Conservation (phyloP, 2,888 invertebrate genomes). For the Drosophila ustulata region DNA sequence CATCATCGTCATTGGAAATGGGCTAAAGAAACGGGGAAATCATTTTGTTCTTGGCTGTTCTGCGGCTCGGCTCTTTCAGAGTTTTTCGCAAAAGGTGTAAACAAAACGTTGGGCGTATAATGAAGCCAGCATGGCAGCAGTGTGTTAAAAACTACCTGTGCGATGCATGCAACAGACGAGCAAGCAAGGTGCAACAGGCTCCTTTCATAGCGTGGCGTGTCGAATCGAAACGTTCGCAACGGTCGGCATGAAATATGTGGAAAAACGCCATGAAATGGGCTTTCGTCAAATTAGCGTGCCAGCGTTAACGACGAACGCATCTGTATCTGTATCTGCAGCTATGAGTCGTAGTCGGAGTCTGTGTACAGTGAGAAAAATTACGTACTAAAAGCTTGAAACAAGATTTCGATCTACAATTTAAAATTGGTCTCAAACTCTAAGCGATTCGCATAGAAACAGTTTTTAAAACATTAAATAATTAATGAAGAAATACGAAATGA, state of each 20-base stretch:
- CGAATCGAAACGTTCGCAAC: slow-evolving; percentile 33
- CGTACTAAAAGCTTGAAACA: too few relatives aligned
- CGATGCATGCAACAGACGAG: slow-evolving; percentile 20
- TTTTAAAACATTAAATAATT: too few relatives aligned
- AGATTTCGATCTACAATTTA: too few relatives aligned
- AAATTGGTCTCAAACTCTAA: too few relatives aligned
- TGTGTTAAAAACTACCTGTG: slow-evolving; percentile 78
- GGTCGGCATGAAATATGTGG: slow-evolving; percentile 74
- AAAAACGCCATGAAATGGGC: slow-evolving; percentile 81
- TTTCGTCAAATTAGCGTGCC: slow-evolving; percentile 83
- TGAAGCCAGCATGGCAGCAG: slow-evolving; percentile 45
- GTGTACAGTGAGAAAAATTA: too few relatives aligned
- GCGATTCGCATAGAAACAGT: too few relatives aligned
- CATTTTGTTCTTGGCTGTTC: slow-evolving; percentile 1
- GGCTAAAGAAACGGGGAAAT: slow-evolving; percentile 55
- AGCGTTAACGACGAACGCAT: slow-evolving; percentile 74
- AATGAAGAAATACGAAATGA: too few relatives aligned
- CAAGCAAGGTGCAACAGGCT: slow-evolving; percentile 45
- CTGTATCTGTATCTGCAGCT: slow-evolving; percentile 14
- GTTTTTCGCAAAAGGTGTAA: slow-evolving; percentile 76
- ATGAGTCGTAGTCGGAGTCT: slow-evolving; percentile 9
- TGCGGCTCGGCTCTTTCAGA: slow-evolving; percentile 17
- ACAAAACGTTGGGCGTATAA: slow-evolving; percentile 49
- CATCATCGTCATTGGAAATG: slow-evolving; percentile 29
- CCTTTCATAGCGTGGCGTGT: slow-evolving; percentile 38